A percentile compares a stretch with the other conserved stretches of the same genome.
These are phyloP conservation scores for Nemapogon koenigi DNA, from an alignment of 2,888 invertebrate genomes.

Conservation along the genomic window DNA sequence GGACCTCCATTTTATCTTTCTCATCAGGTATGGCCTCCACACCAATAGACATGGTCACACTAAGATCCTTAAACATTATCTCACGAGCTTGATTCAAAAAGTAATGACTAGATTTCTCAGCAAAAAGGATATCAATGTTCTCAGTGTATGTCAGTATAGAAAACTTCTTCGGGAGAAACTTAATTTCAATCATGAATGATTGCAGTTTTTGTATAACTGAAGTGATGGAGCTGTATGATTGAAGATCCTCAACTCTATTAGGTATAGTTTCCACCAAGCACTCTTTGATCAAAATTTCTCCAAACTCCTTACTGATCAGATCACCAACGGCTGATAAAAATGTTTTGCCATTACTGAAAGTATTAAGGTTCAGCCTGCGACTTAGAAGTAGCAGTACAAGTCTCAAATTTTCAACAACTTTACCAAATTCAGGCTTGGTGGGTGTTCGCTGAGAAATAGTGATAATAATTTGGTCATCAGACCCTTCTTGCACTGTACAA, in stretches of 20 bases:
- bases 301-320: constrained; percentile 64
- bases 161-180: constrained; percentile 58
- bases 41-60: constrained; percentile 69
- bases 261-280: constrained; percentile 82
- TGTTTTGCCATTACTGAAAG: too few species aligned
- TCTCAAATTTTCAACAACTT: constrained; percentile 59
- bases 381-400: constrained; percentile 45
- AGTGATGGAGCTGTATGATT: constrained; percentile 69
- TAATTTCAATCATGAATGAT: constrained; percentile 61
- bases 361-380: too few species aligned
- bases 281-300: constrained; percentile 71
- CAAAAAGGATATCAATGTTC: constrained; percentile 78
- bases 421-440: not conserved
- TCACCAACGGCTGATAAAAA: constrained; percentile 64
- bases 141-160: constrained; percentile 73
- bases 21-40: constrained; percentile 42
- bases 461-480: constrained; percentile 33
- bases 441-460: too few species aligned
- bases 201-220: constrained; percentile 72
- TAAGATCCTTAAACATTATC: constrained; percentile 83
- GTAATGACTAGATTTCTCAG: constrained; percentile 76
- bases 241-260: constrained; percentile 72
- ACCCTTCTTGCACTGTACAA: constrained; percentile 41
- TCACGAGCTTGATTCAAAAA: constrained; percentile 71
- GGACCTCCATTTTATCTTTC: constrained; percentile 13